phyloP scores from a whole-genome alignment of 2,113 vertebrate species.

The Gnathonemus echidnorhynchus region DNA sequence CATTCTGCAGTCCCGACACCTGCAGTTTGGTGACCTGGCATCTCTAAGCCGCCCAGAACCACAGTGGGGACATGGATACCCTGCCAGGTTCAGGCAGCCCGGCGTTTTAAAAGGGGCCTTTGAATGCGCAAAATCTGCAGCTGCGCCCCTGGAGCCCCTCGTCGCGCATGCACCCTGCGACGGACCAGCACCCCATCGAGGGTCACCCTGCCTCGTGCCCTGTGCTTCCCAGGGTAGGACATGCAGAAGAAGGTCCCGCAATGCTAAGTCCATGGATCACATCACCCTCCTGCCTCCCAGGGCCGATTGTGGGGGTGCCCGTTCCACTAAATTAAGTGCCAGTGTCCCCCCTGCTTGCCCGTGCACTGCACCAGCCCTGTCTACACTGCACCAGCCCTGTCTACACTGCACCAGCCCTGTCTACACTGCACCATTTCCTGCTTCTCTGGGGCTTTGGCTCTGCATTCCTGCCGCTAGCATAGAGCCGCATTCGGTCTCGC shows the following conservation, averaged over 20 bases:
- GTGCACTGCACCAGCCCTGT: neutral
- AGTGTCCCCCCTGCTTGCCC: neutral
- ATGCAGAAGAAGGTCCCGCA: neutral
- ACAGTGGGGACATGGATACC: neutral
- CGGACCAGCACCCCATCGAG: neutral
- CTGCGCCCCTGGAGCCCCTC: neutral
- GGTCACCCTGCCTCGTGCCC: neutral
- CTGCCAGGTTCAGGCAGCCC: neutral
- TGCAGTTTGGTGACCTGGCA: neutral
- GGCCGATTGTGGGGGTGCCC: neutral
- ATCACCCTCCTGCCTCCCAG: neutral
- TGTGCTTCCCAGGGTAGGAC: neutral
- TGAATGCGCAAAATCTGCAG: neutral
- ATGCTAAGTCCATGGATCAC: neutral
- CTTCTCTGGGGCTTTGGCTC: neutral
- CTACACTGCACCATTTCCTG: neutral
- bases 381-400: neutral
- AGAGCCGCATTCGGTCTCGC: neutral
- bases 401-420: neutral
- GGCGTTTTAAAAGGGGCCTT: neutral
- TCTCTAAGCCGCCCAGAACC: neutral
- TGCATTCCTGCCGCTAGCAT: neutral
- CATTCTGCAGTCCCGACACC: neutral
- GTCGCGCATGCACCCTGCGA: neutral
- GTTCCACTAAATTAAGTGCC: neutral